Evolutionary conservation across 1,140 invertebrate species (phyloP), one percentile per base, ranked within the genome.

Genomic region (Nasonia vitripennis): DNA sequence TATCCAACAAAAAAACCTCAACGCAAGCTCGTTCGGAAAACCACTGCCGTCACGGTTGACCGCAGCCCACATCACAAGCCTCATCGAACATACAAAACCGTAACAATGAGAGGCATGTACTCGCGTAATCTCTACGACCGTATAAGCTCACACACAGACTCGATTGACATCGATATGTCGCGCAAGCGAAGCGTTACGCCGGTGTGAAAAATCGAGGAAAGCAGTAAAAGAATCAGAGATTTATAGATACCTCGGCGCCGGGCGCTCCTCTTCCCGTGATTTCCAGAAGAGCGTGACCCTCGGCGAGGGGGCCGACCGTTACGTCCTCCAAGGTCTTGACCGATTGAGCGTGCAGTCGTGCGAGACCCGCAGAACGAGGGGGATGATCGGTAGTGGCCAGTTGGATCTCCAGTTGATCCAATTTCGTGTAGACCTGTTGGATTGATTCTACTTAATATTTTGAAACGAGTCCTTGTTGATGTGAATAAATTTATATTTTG

Each of bases 361-460:
- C 95, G 77, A 97, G 94, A 87, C 95, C 94, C 4, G 94, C 89
- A 7, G 96, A 96, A 87, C 95, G 95, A 55, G 94, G 91, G 3
- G 95, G 94, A 89, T 96, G 91, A 77, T 95, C 94, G 55, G 94
- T 95, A 45, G 95, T 96, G 67, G 95, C 95, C 82, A 97, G 90
- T 89, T 97, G 96, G 87, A 96, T 94, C 93, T 97, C 96, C 12
- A 97, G 92, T 90, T 97, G 96, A 91, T 97, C 96, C 82, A 97
- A 90, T 91, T 97, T 96, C 80, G 94, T 96, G 70, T 96, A 92
- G 77, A 96, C 96, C 95, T 97, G 88, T 14, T 17, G 4, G n/a
- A 74, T 55, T 5, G 14, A 5, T 55, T 55, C 1, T 62, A 14
- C 2, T 78, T 27, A 78, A 51, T 62, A 23, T 6, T 27, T 14